Percentiles rank a stretch among this genome's conserved stretches.
These are phyloP conservation scores for Catostomus latipinnis DNA, from an alignment of 2,797 vertebrate genomes.

Conservation along the genomic window DNA sequence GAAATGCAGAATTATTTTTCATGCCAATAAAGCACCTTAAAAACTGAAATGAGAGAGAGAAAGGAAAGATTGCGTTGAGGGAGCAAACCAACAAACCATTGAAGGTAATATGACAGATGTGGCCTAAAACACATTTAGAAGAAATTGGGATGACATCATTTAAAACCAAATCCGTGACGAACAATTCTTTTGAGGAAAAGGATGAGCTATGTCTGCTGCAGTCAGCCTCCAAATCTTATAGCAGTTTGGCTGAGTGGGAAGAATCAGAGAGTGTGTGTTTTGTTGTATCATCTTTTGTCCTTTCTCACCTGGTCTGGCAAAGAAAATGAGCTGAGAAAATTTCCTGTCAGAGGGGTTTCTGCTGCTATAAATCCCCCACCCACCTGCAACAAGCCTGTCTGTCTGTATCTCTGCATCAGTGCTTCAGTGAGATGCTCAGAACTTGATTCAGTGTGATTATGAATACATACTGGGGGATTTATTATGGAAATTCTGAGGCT, in stretches of 20 bases:
- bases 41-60: slow-evolving; percentile 6
- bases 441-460: neutral
- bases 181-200: neutral
- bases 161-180: neutral
- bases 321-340: slow-evolving; percentile 1
- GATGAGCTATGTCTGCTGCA: neutral
- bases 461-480: neutral
- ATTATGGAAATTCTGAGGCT: neutral
- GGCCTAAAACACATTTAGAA: slow-evolving; percentile 11
- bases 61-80: neutral
- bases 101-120: neutral
- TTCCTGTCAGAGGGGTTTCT: slow-evolving; percentile 30
- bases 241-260: neutral
- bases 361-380: slow-evolving; percentile 36
- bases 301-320: slow-evolving; percentile 10
- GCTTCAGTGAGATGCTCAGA: slow-evolving; percentile 12
- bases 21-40: too few species aligned
- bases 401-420: neutral
- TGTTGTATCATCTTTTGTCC: neutral
- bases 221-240: neutral
- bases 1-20: too few species aligned
- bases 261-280: neutral
- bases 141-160: neutral
- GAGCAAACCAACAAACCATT: neutral
- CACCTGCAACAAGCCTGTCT: neutral